Evolutionary conservation across 1,140 invertebrate genomes (phyloP).

Genomic region (Lasioglossum baleicum): DNA sequence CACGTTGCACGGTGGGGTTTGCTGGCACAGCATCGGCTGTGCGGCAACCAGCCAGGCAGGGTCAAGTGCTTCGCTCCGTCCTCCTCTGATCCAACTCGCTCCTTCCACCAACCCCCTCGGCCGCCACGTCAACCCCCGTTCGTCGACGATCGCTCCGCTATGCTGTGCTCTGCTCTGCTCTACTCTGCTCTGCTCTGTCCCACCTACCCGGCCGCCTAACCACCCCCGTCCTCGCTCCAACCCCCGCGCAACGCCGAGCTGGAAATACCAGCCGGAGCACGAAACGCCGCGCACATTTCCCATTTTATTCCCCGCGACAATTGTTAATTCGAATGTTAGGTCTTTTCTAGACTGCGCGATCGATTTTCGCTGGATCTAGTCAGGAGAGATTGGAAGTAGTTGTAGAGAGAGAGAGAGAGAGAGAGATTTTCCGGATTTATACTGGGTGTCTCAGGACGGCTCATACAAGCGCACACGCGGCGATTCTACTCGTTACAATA

Average conservation of each 20-base stretch:
- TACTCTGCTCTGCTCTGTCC: neutral
- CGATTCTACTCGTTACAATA: too few relatives aligned
- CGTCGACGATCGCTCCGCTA: constrained; percentile 1
- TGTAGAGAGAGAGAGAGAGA: too few relatives aligned
- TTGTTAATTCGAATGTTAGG: constrained; percentile 10
- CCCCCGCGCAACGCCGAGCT: neutral
- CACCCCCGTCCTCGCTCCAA: neutral
- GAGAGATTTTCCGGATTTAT: too few relatives aligned
- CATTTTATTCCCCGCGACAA: neutral
- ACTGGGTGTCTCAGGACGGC: too few relatives aligned
- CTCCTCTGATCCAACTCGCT: constrained; percentile 45
- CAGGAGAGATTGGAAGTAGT: too few relatives aligned
- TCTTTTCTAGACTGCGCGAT: neutral
- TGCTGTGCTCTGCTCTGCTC: too few relatives aligned
- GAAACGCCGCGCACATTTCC: neutral
- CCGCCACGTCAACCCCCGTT: constrained; percentile 13
- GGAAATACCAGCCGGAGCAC: constrained; percentile 29
- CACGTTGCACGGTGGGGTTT: constrained; percentile 64
- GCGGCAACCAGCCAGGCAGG: constrained; percentile 68
- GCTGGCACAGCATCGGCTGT: constrained; percentile 70
- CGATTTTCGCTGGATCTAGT: neutral
- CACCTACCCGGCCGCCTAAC: neutral
- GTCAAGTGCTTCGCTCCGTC: constrained; percentile 71
- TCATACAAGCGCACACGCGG: too few relatives aligned
- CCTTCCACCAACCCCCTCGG: constrained; percentile 29